These are phyloP conservation scores for Toxotes chatareus DNA, from an alignment of 2,113 vertebrate genomes.

Conservation along the genomic window DNA sequence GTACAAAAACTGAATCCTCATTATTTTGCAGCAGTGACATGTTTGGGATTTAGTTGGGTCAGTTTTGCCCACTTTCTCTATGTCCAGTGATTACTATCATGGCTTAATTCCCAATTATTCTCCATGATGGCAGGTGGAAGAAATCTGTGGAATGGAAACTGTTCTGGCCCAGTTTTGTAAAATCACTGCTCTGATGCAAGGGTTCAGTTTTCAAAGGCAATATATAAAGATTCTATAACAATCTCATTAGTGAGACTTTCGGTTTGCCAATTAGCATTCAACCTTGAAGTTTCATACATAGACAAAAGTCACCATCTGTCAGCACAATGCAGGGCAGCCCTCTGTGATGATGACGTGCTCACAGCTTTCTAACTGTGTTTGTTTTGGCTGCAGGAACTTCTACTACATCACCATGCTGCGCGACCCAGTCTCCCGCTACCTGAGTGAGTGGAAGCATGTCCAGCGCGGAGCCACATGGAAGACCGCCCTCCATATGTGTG, in stretches of 20 bases:
- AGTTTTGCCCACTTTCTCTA: slow-evolving; percentile 41
- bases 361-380: slow-evolving; percentile 75
- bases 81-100: slow-evolving; percentile 30
- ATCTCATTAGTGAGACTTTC: slow-evolving; percentile 61
- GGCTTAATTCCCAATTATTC: slow-evolving; percentile 62
- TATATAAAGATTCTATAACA: slow-evolving; percentile 57
- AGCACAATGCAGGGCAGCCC: slow-evolving; percentile 52
- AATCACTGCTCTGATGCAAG: slow-evolving; percentile 28
- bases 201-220: slow-evolving; percentile 50
- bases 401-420: slow-evolving; percentile 99
- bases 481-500: slow-evolving; percentile 97
- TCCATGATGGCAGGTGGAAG: slow-evolving; percentile 46
- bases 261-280: slow-evolving; percentile 68
- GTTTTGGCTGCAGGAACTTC: slow-evolving; percentile 94
- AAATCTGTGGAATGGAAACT: slow-evolving; percentile 44
- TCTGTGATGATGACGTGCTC: slow-evolving; percentile 64
- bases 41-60: slow-evolving; percentile 50
- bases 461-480: slow-evolving; percentile 98
- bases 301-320: slow-evolving; percentile 77
- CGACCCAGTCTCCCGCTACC: slow-evolving; percentile 96
- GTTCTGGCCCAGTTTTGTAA: slow-evolving; percentile 23
- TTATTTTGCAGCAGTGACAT: slow-evolving; percentile 57
- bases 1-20: slow-evolving; percentile 29
- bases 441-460: slow-evolving; percentile 99
- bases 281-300: slow-evolving; percentile 71